Base-by-base conservation (phyloP, 2,888 invertebrate genomes). In the Tridacna gigas region DNA sequence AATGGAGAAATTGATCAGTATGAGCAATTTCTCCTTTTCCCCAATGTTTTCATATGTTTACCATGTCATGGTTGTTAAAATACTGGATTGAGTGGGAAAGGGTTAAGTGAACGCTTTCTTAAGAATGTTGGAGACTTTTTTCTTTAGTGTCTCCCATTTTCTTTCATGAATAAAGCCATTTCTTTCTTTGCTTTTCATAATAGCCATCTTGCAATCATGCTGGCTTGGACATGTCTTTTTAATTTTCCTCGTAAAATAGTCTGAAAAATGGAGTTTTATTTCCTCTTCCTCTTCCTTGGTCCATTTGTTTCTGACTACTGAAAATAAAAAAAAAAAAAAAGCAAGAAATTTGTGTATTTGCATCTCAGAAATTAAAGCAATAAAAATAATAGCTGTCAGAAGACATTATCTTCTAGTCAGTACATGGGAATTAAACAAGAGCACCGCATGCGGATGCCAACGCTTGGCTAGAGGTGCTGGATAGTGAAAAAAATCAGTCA, bases 101-200 rank as follows among this genome's bases (percentile, higher is more conserved):
- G 37, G 37, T 37, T 37, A 37, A 37, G 37, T 37, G 37, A 37
- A 37, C 37, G 37, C 56, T n/a, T 56, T 56, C 56, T n/a, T 56
- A 56, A 56, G 56, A 2, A 56, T 56, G 56, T 56, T 18, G n/a
- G n/a, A 56, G 56, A 56, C 56, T n/a, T 56, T 56, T 9, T 56
- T 56, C 56, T 56, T 56, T n/a, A 56, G 56, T 56, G 56, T 56
- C n/a, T 56, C 56, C 56, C 56, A 56, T 20, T 56, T 56, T n/a
- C 56, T 18, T 56, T 56, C 56, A 20, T 56, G 18, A n/a, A 56
- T 56, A 20, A 20, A 20, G 18, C 56, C 56, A 56, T 56, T 56
- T 20, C n/a, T 56, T 56, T 18, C n/a, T 20, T 18, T n/a, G n/a
- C 56, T 56, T n/a, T 56, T 56, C n/a, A 20, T 56, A 20, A 56